phyloP scores from a whole-genome alignment of 2,113 vertebrate species.

The Cacatua alba region DNA sequence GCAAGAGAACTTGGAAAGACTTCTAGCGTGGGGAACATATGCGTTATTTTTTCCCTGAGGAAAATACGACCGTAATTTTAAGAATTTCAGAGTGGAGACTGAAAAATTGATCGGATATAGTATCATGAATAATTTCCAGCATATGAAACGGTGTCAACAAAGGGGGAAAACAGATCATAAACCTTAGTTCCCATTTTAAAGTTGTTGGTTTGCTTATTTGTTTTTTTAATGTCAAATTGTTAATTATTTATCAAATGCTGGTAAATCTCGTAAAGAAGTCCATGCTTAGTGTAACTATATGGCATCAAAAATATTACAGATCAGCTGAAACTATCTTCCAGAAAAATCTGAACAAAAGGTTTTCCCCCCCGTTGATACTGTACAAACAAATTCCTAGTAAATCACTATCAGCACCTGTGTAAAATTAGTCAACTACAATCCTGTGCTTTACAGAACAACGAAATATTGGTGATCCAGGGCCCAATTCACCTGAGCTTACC shows the following conservation, averaged over 20 bases:
- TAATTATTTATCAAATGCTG: slow-evolving; percentile 11
- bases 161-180: background rate
- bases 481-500: background rate
- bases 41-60: slow-evolving; percentile 31
- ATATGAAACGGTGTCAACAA: background rate
- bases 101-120: background rate
- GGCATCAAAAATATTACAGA: background rate
- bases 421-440: background rate
- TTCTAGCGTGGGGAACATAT: slow-evolving; percentile 20
- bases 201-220: background rate
- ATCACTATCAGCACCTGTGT: background rate
- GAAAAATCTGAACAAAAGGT: background rate
- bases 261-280: background rate
- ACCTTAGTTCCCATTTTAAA: background rate
- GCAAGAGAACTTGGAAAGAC: slow-evolving; percentile 25
- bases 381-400: background rate
- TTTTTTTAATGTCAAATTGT: background rate
- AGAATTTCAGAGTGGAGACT: background rate
- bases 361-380: background rate
- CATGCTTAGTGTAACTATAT: background rate
- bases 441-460: background rate
- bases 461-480: background rate
- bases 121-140: slow-evolving; percentile 45
- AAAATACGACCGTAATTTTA: slow-evolving; percentile 26
- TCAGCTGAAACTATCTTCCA: background rate